Conservation (phyloP, 2,888 invertebrate species). For the Eristalinus sepulchralis region DNA sequence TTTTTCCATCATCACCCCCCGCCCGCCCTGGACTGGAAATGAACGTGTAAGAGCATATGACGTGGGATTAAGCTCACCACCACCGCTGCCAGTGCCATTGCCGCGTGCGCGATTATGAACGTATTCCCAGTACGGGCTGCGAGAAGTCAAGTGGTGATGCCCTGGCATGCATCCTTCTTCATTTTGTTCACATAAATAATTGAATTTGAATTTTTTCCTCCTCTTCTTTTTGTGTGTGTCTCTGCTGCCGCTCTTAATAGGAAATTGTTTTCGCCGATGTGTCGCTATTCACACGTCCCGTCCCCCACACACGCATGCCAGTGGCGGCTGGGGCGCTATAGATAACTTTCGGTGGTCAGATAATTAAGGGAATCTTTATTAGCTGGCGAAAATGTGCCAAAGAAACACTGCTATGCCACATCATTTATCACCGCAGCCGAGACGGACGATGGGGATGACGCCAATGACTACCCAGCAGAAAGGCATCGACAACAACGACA, state of each 20-base stretch:
- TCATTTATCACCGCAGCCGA: constrained; percentile 61
- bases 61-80: constrained; percentile 61
- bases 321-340: constrained; percentile 14
- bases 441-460: constrained; percentile 4
- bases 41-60: constrained; percentile 67
- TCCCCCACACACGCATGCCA: constrained; percentile 3
- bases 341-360: constrained; percentile 62
- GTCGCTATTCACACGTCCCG: constrained; percentile 53
- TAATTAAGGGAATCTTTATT: constrained; percentile 68
- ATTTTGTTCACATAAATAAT: constrained; percentile 70
- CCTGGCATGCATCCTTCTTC: constrained; percentile 67
- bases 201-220: constrained; percentile 66
- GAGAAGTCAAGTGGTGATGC: constrained; percentile 60
- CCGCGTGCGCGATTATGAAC: constrained; percentile 45
- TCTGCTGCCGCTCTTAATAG: constrained; percentile 20
- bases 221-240: constrained; percentile 3
- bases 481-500: neutral
- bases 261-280: constrained; percentile 64
- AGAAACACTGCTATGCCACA: constrained; percentile 44
- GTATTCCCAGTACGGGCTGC: constrained; percentile 56
- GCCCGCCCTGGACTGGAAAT: constrained; percentile 15
- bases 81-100: neutral
- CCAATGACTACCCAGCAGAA: constrained; percentile 1
- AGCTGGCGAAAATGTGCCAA: constrained; percentile 61
- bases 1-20: neutral